Evolutionary conservation across 2,113 vertebrate species (phyloP), one percentile per base, ranked within the genome.

Genomic region (Carassius carassius): DNA sequence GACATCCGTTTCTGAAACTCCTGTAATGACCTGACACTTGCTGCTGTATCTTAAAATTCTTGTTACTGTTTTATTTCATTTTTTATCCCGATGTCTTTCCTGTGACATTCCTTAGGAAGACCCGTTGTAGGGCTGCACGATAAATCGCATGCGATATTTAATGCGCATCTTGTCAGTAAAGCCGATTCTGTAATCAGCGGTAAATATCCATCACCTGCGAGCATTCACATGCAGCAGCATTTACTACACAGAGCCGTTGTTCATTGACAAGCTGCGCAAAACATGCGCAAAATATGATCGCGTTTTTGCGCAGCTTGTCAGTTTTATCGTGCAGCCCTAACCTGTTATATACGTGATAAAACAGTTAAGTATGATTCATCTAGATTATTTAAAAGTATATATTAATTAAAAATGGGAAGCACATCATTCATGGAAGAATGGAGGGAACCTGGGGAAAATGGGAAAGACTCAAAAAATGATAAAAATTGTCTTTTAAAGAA

Each of bases 381-480:
- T 86, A 93, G 90, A 91, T 84, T 91, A 74, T 92, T 91, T 78
- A 81, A 86, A 87, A 90, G 88, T 90, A 90, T 90, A 90, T 93
- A 91, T 92, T 92, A 91, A 91, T 90, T 90, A 89, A 90, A 84
- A 79, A 80, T 25, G 47, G 56, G 35, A 78, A 82, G 0, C 84
- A 84, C 65, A 85, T 37, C 3, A 32, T 32, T 84, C 8, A 35
- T 35, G 29, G 29, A 58, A 14, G 5, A 10, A 69, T 32, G 25
- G 60, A 4, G 4, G 19, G 29, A 56, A 56, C 35, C 12, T 41
- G 21, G 17, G 25, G 17, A 19, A 60, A 9, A 32, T 1, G 10
- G 13, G 56, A 35, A 25, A n/a, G n/a, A 75, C 32, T 69, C 16
- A 11, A 70, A 56, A 56, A 51, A 16, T 16, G 41, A 78, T 17